Percentiles rank a stretch among this genome's conserved stretches.
Evolutionary conservation across 2,113 vertebrate species (phyloP).

Genomic region (Ochotona princeps): DNA sequence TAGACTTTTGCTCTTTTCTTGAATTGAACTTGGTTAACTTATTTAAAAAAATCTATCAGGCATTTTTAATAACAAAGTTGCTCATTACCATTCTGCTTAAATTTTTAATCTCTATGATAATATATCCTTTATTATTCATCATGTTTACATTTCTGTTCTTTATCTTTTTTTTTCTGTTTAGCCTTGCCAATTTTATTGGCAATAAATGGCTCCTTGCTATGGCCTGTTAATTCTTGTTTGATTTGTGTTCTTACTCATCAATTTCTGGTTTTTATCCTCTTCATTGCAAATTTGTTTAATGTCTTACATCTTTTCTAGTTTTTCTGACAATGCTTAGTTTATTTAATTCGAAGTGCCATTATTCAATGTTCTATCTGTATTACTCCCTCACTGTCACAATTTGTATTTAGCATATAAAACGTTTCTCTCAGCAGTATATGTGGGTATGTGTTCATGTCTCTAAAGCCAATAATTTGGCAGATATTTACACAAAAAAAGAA

Average conservation of each 20-base stretch:
- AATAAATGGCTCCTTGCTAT: background rate
- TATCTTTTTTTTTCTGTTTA: background rate
- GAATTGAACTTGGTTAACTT: background rate
- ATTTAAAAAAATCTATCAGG: background rate
- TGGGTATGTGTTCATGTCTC: background rate
- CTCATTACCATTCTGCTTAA: background rate
- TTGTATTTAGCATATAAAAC: conserved; percentile 25
- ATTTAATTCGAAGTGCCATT: conserved; percentile 1
- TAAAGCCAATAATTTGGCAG: conserved; percentile 27
- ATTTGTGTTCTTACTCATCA: background rate
- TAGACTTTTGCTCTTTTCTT: background rate
- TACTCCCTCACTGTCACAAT: background rate
- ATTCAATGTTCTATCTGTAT: background rate
- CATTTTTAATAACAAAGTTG: conserved; percentile 4
- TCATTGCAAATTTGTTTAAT: background rate
- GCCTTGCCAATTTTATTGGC: background rate
- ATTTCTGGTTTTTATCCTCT: background rate
- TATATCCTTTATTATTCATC: background rate
- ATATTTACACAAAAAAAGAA: background rate
- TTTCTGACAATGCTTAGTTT: background rate
- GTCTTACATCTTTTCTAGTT: background rate
- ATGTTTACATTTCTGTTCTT: background rate
- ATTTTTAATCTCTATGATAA: background rate
- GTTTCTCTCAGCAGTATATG: background rate
- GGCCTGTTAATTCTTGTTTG: background rate